phyloP scores from a whole-genome alignment of 2,888 invertebrate genomes.

The Xestoiulus laeticollis region DNA sequence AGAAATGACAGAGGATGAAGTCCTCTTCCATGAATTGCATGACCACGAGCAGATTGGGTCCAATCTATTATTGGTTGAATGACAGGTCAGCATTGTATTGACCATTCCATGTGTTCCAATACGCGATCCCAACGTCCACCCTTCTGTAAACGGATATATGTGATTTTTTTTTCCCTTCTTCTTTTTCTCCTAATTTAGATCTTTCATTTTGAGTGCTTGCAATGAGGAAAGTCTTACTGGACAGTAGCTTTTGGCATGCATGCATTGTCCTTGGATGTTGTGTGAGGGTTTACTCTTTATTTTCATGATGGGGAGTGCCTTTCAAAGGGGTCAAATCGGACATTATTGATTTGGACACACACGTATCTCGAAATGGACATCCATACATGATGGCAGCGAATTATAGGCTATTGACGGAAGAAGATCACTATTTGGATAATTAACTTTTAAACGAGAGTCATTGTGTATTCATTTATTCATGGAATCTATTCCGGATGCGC shows the following conservation, averaged over 20 bases:
- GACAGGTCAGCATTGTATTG: background rate
- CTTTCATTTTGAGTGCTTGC: background rate
- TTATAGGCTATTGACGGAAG: background rate
- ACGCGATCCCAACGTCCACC: background rate
- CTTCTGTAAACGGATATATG: constrained; percentile 1
- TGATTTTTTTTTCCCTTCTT: background rate
- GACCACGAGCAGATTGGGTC: background rate
- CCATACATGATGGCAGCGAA: background rate
- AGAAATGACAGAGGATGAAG: background rate
- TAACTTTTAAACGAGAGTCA: constrained; percentile 18
- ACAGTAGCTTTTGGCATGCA: background rate
- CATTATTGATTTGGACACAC: background rate
- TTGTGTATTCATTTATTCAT: constrained; percentile 20
- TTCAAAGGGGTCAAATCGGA: background rate
- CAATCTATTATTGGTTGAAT: constrained; percentile 4
- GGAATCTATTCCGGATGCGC: constrained; percentile 13
- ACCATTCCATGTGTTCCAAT: background rate
- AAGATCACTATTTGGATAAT: background rate
- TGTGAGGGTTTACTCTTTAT: background rate
- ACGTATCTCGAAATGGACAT: background rate
- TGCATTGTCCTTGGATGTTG: too few species aligned
- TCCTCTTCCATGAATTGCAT: background rate
- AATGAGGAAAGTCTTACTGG: background rate
- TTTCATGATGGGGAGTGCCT: background rate
- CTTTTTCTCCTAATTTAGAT: background rate